Percentiles rank a stretch among this genome's conserved stretches.
Evolutionary conservation across 2,888 invertebrate genomes (phyloP).

Genomic region (Diarsia rubi): DNA sequence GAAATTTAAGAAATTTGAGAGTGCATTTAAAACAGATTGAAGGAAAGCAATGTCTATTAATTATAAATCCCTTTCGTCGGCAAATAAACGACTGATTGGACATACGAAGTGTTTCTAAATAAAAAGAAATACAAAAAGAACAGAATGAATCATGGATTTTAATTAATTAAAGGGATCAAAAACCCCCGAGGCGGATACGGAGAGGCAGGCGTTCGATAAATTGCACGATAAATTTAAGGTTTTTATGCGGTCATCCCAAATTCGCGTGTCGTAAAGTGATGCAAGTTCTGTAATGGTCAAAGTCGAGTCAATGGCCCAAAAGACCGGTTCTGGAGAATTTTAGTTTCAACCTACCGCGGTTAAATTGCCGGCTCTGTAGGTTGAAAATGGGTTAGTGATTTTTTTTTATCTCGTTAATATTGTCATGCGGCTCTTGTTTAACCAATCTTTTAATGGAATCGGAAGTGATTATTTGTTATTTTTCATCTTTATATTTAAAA

Average conservation of each 20-base stretch:
- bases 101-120: constrained; percentile 33
- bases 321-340: constrained; percentile 78
- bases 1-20: constrained; percentile 15
- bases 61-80: background rate
- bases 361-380: constrained; percentile 52
- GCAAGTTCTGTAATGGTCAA: constrained; percentile 83
- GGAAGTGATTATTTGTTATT: constrained; percentile 25
- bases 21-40: constrained; percentile 9
- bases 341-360: constrained; percentile 71
- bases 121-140: constrained; percentile 40
- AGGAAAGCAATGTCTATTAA: constrained; percentile 25
- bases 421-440: constrained; percentile 41
- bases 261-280: constrained; percentile 78
- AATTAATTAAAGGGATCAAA: constrained; percentile 74
- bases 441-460: constrained; percentile 39
- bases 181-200: constrained; percentile 64
- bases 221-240: constrained; percentile 75
- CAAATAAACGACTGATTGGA: constrained; percentile 20
- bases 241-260: constrained; percentile 75
- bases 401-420: constrained; percentile 59
- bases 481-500: constrained; percentile 9
- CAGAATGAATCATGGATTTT: constrained; percentile 51
- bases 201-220: constrained; percentile 75
- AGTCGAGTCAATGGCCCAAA: constrained; percentile 83
- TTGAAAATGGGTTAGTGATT: constrained; percentile 52